Percentiles rank a stretch among this genome's conserved stretches.
phyloP scores from a whole-genome alignment of 1,140 invertebrate species.

The Ceratosolen fusciceps region DNA sequence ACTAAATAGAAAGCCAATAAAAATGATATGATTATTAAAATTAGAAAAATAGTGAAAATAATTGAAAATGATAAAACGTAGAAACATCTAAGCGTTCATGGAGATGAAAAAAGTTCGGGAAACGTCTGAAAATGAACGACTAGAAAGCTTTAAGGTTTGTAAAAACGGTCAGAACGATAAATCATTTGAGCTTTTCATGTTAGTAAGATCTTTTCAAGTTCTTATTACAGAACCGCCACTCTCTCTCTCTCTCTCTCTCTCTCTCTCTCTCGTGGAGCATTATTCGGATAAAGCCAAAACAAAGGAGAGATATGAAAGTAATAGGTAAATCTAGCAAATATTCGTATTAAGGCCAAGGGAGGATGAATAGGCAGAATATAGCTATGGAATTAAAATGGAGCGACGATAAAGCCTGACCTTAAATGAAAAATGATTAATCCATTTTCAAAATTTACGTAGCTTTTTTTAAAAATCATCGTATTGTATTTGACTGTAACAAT shows the following conservation, averaged over 20 bases:
- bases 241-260: too few relatives aligned
- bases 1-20: background rate
- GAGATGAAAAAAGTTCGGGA: background rate
- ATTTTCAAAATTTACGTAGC: background rate
- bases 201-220: constrained; percentile 61
- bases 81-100: background rate
- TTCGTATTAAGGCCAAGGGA: background rate
- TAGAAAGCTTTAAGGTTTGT: background rate
- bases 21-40: background rate
- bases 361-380: background rate
- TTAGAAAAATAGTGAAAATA: background rate
- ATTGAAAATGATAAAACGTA: background rate
- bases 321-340: background rate
- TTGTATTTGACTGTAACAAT: background rate
- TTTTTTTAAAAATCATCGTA: background rate
- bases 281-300: background rate
- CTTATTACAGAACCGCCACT: constrained; percentile 60
- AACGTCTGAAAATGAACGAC: background rate
- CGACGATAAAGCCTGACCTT: background rate
- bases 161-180: constrained; percentile 59
- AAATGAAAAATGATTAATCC: background rate
- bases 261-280: background rate
- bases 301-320: background rate
- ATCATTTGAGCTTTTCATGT: constrained; percentile 60
- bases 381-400: constrained; percentile 8